A percentile compares a stretch with the other conserved stretches of the same genome.
These are phyloP conservation scores for Tragelaphus eurycerus DNA, from an alignment of 2,797 vertebrate species.

Conservation along the genomic window DNA sequence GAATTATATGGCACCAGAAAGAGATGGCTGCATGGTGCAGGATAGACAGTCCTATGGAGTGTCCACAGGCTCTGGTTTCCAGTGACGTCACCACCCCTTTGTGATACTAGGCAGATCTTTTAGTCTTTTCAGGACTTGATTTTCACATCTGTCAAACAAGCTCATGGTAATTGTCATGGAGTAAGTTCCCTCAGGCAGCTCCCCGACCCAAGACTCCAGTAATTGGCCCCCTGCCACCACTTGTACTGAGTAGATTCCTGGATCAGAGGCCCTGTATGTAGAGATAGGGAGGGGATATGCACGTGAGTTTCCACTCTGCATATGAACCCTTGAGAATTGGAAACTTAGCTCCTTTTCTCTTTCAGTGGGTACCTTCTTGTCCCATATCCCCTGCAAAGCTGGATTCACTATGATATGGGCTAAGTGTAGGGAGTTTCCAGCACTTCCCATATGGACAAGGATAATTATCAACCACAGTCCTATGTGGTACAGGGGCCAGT, in stretches of 20 bases:
- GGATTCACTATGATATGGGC: background rate
- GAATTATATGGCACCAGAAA: background rate
- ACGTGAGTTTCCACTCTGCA: background rate
- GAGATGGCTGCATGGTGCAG: background rate
- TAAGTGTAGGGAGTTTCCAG: background rate
- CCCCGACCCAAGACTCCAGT: background rate
- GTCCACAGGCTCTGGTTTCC: background rate
- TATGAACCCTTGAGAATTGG: background rate
- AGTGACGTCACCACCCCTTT: background rate
- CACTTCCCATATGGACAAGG: background rate
- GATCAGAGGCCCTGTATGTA: background rate
- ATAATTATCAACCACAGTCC: background rate
- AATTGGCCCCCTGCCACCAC: background rate
- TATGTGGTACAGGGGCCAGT: background rate
- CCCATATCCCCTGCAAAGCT: background rate
- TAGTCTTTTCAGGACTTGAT: background rate
- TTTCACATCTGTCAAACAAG: slow-evolving; percentile 9
- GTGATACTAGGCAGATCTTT: background rate
- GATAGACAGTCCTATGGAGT: background rate
- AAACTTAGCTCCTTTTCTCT: background rate
- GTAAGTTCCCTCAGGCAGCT: background rate
- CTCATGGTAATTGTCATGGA: background rate
- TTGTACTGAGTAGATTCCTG: background rate
- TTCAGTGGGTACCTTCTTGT: background rate
- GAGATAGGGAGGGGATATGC: background rate